phyloP scores from a whole-genome alignment of 2,113 vertebrate genomes.

The Laterallus jamaicensis region DNA sequence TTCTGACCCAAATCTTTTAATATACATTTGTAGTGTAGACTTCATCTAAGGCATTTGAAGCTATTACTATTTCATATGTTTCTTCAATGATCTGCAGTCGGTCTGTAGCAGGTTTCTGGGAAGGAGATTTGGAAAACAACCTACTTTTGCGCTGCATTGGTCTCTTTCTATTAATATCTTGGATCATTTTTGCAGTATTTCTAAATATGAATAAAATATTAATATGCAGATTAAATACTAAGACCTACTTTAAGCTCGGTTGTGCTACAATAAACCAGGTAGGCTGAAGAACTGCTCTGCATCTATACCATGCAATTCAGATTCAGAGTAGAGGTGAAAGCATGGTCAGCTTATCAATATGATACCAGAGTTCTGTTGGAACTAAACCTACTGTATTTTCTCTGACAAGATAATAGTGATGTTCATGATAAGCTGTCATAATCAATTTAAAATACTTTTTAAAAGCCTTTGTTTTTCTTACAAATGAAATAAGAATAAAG shows the following conservation, averaged over 20 bases:
- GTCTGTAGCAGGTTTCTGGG: background rate
- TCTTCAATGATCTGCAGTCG: background rate
- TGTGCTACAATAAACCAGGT: background rate
- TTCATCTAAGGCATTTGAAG: slow-evolving; percentile 9
- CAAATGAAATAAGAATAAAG: background rate
- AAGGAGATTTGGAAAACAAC: slow-evolving; percentile 6
- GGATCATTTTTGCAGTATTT: slow-evolving; percentile 5
- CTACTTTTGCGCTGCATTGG: background rate
- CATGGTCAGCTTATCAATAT: no score
- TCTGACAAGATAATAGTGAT: background rate
- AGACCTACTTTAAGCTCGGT: background rate
- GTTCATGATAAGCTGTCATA: background rate
- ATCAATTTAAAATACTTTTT: background rate
- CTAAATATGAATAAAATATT: slow-evolving; percentile 23
- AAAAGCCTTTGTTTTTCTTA: background rate
- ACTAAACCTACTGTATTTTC: background rate
- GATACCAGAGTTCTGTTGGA: background rate
- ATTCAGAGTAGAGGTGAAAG: background rate
- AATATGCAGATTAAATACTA: slow-evolving; percentile 32
- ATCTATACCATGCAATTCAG: background rate
- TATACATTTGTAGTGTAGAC: background rate
- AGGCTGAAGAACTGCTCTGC: background rate
- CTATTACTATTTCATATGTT: background rate
- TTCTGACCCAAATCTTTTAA: slow-evolving; percentile 13
- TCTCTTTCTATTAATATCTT: slow-evolving; percentile 30